Evolutionary conservation across 2,113 vertebrate species (phyloP), one percentile per base, ranked within the genome.

Genomic region (Cavia porcellus): DNA sequence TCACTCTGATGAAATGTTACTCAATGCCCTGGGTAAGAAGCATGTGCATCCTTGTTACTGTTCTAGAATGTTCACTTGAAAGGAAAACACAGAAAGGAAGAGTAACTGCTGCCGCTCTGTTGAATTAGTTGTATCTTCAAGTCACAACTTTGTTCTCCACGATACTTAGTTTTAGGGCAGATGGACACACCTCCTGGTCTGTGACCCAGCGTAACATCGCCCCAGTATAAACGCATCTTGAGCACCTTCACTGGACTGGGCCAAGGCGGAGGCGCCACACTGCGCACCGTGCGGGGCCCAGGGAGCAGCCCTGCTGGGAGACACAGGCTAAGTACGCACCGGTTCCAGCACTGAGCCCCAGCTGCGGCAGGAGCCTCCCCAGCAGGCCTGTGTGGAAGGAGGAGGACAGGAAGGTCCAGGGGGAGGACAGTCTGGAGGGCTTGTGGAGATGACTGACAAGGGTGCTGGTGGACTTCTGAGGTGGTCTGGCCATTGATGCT

Each of bases 101-200:
- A 81, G 35, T 13, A 81, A 75, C 19, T 2, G 32, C 15, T 28
- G n/a, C 79, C 0, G 30, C 59, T 45, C 59, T 92, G 47, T 70
- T 32, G 70, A 72, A n/a, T 89, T 50, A 88, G 52, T 28, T 89
- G 91, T 88, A 81, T 50, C 81, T 45, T 80, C 79, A 15, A 86
- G 59, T 35, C 55, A 20, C 61, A 92, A 30, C 81, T 30, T 68
- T 94, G 81, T 86, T 87, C 79, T 32, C 5, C 1, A 92, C 22
- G 50, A 70, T 62, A 24, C 84, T 93, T 77, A 64, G 72, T 55
- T 95, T 85, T 22, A 70, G 90, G 89, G 89, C 0, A 32, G 55
- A 77, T 30, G 90, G 42, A 59, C 12, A n/a, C 1, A 3, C 38
- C 52, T 68, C 52, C 84, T 6, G 0, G 3, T 13, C 68, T 10